A percentile compares a stretch with the other conserved stretches of the same genome.
These are phyloP conservation scores for Paragorgia papillata DNA, from an alignment of 92 coral and sea anemone genomes.

Conservation along the genomic window DNA sequence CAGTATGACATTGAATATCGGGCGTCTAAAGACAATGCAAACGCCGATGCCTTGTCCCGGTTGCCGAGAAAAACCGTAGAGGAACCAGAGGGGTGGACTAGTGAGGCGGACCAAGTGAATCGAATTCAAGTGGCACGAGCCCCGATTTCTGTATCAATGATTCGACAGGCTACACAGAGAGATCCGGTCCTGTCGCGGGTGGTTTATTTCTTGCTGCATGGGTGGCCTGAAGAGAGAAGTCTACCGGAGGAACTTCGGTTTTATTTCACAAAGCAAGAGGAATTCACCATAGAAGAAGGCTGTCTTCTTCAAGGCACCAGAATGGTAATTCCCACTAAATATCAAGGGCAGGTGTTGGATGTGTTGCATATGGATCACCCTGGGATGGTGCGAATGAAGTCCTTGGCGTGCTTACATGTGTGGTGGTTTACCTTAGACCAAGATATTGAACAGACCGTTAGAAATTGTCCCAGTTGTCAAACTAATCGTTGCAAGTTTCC, in stretches of 20 bases:
- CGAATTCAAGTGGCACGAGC: conserved; percentile 31
- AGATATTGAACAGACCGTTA: conserved; percentile 50
- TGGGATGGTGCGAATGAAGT: conserved; percentile 65
- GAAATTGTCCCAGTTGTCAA: conserved; percentile 55
- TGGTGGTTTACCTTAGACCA: conserved; percentile 55
- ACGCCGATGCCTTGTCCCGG: conserved; percentile 58
- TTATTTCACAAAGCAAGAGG: conserved; percentile 46
- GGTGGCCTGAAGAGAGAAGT: conserved; percentile 45
- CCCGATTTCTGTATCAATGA: conserved; percentile 24
- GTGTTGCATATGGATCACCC: conserved; percentile 52
- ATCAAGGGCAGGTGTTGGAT: conserved; percentile 36
- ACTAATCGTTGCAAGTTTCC: conserved; percentile 29
- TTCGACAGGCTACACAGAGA: conserved; percentile 27
- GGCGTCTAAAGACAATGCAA: conserved; percentile 45
- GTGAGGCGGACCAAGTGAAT: conserved; percentile 40
- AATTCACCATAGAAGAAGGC: conserved; percentile 55
- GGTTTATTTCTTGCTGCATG: conserved; percentile 22
- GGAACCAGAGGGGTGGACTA: conserved; percentile 26
- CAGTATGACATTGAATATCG: conserved; percentile 47
- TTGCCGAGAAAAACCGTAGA: conserved; percentile 39
- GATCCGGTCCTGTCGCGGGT: conserved; percentile 43
- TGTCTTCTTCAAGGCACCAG: conserved; percentile 41
- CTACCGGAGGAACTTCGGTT: conserved; percentile 30
- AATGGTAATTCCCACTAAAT: conserved; percentile 50
- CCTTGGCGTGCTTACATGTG: conserved; percentile 58